Conservation (phyloP, 1,140 invertebrate genomes). For the Drosophila neocordata region DNA sequence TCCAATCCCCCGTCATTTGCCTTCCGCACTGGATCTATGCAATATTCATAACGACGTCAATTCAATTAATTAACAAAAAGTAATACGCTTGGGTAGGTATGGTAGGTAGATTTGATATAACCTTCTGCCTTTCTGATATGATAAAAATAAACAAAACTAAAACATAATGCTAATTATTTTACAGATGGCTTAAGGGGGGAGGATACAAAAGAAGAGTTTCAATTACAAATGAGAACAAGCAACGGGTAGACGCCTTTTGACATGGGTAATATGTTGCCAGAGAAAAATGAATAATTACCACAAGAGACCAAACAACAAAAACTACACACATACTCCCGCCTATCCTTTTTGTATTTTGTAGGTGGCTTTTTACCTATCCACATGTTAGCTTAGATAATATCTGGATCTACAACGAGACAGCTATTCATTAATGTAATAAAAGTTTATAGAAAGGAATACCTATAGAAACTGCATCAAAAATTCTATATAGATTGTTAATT, state of each 20-base stretch:
- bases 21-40: slow-evolving; percentile 42
- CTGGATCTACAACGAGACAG: neutral
- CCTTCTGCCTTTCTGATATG: slow-evolving; percentile 44
- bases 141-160: slow-evolving; percentile 38
- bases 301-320: slow-evolving; percentile 23
- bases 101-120: slow-evolving; percentile 26
- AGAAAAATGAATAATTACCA: slow-evolving; percentile 58
- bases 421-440: slow-evolving; percentile 5
- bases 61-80: slow-evolving; percentile 75
- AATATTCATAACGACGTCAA: slow-evolving; percentile 75
- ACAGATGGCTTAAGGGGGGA: slow-evolving; percentile 37
- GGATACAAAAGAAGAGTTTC: slow-evolving; percentile 38
- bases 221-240: slow-evolving; percentile 63
- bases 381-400: neutral
- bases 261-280: slow-evolving; percentile 61
- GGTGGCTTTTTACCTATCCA: neutral
- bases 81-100: slow-evolving; percentile 35
- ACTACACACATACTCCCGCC: neutral
- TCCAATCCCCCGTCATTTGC: too few species aligned
- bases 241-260: slow-evolving; percentile 38
- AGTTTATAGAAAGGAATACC: neutral
- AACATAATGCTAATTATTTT: slow-evolving; percentile 72
- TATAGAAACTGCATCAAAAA: neutral
- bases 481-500: neutral
- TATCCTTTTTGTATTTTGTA: neutral